These are phyloP conservation scores for Jacana jacana DNA, from an alignment of 2,113 vertebrate species.

Conservation along the genomic window DNA sequence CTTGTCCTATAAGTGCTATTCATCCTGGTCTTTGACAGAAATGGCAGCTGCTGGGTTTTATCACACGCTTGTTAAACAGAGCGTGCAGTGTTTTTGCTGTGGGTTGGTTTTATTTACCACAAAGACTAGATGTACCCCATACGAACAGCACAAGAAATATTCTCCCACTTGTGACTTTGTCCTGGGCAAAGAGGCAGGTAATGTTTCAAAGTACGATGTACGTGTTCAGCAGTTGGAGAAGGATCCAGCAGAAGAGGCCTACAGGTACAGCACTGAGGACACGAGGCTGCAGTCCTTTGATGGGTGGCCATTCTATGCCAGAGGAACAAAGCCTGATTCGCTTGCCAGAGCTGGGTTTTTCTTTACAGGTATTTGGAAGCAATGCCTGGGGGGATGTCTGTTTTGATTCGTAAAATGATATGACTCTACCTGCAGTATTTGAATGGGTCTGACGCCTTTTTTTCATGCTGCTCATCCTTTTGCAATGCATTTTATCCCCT, in stretches of 20 bases:
- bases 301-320: neutral
- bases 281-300: neutral
- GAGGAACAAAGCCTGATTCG: neutral
- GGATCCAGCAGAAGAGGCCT: neutral
- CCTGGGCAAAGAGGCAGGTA: neutral
- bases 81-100: constrained; percentile 13
- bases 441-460: neutral
- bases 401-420: neutral
- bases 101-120: neutral
- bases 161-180: neutral
- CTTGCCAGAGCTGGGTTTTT: constrained; percentile 2
- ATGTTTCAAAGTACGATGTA: neutral
- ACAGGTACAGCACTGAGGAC: neutral
- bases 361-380: neutral
- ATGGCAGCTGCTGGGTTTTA: constrained; percentile 17
- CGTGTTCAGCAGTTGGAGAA: neutral
- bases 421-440: neutral
- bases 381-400: neutral
- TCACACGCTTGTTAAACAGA: neutral
- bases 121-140: neutral
- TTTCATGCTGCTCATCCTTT: accelerated
- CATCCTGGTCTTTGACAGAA: neutral
- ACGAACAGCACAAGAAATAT: neutral
- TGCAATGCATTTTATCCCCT: neutral
- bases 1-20: neutral